Evolutionary conservation across 2,113 vertebrate species (phyloP), one percentile per base, ranked within the genome.

Genomic region (Alouatta palliata): DNA sequence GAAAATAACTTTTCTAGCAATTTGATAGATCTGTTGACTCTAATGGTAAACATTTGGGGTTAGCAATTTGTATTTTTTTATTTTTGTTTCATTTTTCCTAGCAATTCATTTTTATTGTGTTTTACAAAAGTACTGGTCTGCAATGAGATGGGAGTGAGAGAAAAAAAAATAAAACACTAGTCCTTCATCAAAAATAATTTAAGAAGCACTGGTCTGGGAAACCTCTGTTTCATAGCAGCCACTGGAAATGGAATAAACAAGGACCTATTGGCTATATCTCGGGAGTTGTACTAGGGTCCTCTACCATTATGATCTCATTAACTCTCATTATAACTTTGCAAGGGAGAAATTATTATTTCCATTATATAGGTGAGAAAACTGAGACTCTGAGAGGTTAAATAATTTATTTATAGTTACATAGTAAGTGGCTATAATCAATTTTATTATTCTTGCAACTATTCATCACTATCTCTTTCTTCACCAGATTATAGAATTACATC

Each of bases 11-110:
- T 81, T 71, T 66, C 66, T 5, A 91, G 75, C 52, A 54, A 35
- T 92, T 90, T 80, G 84, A 68, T 87, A 94, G 84, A 75, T 77
- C n/a, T 75, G 54, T 81, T 90, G 81, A 94, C 54, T 64, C 54
- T 49, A 61, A 80, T 49, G 86, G 37, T 86, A 87, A 85, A 83
- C 73, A 79, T 71, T 49, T 32, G 21, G 68, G 79, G 11, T 68
- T 87, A 81, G 20, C 6, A 43, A 70, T 68, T 91, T 80, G 3
- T 54, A n/a, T 76, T 87, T 64, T 68, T 64, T 80, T 35, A 23
- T 61, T 92, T 95, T 93, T 54, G 93, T 91, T 95, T 81, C 8
- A 12, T 47, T 61, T 94, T 93, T 90, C 43, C 80, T 58, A 66
- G 66, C 58, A 91, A 82, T 49, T 95, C 23, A 47, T 95, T 94